phyloP scores from a whole-genome alignment of 2,888 invertebrate genomes.

The Calameuta idolon region DNA sequence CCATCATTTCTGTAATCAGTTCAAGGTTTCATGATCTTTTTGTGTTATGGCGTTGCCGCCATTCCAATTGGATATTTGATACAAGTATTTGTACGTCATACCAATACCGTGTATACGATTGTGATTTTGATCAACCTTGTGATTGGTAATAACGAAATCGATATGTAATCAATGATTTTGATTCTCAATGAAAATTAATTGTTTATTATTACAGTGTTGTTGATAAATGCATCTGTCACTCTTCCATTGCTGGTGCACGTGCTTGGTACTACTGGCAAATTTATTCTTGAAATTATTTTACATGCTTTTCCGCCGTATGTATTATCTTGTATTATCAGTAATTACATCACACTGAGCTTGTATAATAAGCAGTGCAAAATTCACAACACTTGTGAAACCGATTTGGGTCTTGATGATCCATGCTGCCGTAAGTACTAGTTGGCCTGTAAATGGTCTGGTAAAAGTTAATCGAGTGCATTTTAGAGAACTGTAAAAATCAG shows the following conservation, averaged over 20 bases:
- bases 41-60: constrained; percentile 31
- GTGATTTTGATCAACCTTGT: constrained; percentile 28
- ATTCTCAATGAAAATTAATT: constrained; percentile 8
- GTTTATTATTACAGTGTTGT: constrained; percentile 19
- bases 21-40: constrained; percentile 27
- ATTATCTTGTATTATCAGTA: constrained; percentile 35
- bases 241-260: constrained; percentile 20
- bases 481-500: constrained; percentile 31
- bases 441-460: background rate
- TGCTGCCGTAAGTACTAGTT: constrained; percentile 34
- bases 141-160: constrained; percentile 20
- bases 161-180: background rate
- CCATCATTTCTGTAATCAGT: constrained; percentile 15
- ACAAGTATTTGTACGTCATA: constrained; percentile 25
- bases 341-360: constrained; percentile 32
- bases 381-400: constrained; percentile 29
- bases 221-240: constrained; percentile 23
- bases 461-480: constrained; percentile 6
- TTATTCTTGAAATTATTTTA: constrained; percentile 22
- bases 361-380: constrained; percentile 32
- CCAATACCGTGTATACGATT: constrained; percentile 26
- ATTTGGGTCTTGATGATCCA: constrained; percentile 36
- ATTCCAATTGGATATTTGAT: constrained; percentile 35
- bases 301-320: constrained; percentile 36
- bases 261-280: constrained; percentile 14